Base-by-base conservation (phyloP, 2,797 vertebrate species). In the Pseudotriccus pelzelni region DNA sequence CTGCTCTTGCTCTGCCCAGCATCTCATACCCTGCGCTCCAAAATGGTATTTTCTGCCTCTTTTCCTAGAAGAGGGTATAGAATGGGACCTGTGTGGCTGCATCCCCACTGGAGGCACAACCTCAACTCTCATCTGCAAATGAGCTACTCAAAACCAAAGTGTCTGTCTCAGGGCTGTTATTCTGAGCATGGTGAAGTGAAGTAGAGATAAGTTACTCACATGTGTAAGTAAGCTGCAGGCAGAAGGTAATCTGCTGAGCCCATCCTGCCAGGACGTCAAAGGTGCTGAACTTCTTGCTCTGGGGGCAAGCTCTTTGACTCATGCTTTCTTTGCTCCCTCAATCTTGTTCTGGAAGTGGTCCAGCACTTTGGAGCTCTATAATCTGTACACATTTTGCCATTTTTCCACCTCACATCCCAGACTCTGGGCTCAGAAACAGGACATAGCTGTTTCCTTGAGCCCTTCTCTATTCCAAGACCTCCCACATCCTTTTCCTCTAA, bases 391-490 rank as follows among this genome's bases (percentile, higher is more conserved):
- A 22, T 10, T 32, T 83, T 10, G 64, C 24, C 52, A 25, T 67
- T 91, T 95, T 93, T 82, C 83, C 53, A 53, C 49, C 19, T 76
- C 68, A 44, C 53, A 55, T 83, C 85, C 44, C 59, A 86, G 76
- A 80, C 32, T 76, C 70, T 74, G 77, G 78, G 64, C 87, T 86
- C 50, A 69, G 74, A 91, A 86, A 76, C 74, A 78, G 69, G 59
- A 27, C 67, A 39, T 72, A 89, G 80, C 70, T 89, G 14, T 83
- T 95, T 93, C 36, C 52, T 81, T 25, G n/a, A 87, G 78, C 4
- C 28, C 55, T 92, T 37, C 62, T 83, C 58, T 80, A 10, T 83
- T 93, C 89, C 90, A 93, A 95, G 96, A 95, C 93, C 93, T 94
- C 94, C 93, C 92, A 93, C 91, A 89, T 79, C 74, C 70, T 89